These are phyloP conservation scores for Pachycephus smyrnensis DNA, from an alignment of 2,888 invertebrate genomes.

Conservation along the genomic window DNA sequence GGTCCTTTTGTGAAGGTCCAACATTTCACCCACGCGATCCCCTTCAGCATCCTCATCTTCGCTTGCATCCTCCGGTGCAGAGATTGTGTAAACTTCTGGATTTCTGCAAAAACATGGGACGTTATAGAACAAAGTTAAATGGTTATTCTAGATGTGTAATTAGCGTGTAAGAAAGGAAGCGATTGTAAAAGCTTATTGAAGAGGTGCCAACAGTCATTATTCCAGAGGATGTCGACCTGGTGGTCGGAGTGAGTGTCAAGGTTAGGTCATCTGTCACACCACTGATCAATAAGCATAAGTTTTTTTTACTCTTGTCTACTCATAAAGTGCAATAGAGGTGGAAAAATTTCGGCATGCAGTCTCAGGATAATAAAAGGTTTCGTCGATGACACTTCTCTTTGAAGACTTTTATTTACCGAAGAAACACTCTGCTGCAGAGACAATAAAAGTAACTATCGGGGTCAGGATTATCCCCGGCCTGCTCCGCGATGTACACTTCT, in stretches of 20 bases:
- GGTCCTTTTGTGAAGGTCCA: conserved; percentile 52
- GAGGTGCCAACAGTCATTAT: neutral
- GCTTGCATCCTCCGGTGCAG: conserved; percentile 67
- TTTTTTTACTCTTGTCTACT: neutral
- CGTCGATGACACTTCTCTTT: neutral
- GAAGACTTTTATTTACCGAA: conserved; percentile 70
- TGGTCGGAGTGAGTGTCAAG: conserved; percentile 44
- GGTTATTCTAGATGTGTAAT: neutral
- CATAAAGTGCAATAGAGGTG: neutral
- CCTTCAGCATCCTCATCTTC: conserved; percentile 56
- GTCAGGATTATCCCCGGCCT: conserved; percentile 63
- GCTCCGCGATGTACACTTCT: conserved; percentile 71
- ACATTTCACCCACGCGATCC: conserved; percentile 56
- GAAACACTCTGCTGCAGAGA: conserved; percentile 78
- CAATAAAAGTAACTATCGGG: conserved; percentile 74
- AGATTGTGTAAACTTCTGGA: conserved; percentile 53
- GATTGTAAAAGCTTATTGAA: neutral
- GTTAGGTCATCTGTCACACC: conserved; percentile 55
- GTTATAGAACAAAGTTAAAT: neutral
- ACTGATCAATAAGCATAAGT: conserved; percentile 51
- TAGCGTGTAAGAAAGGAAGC: neutral
- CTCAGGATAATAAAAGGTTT: neutral
- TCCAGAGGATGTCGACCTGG: neutral
- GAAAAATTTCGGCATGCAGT: neutral
- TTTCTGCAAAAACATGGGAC: conserved; percentile 39